Base-by-base conservation (phyloP, 2,888 invertebrate species). In the Drosophila anceps region DNA sequence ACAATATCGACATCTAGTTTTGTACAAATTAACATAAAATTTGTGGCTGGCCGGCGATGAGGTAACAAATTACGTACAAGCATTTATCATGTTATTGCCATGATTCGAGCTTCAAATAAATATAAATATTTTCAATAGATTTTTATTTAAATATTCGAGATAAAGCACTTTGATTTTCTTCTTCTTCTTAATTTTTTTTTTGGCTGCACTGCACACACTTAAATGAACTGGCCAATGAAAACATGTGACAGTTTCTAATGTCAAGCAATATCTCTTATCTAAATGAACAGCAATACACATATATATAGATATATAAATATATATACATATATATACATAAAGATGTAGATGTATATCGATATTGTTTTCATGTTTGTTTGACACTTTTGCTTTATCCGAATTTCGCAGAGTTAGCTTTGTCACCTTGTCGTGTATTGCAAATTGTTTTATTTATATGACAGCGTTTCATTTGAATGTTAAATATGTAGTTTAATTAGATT, bases 51-150 rank as follows among this genome's bases (percentile, higher is more conserved):
- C 51, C 44, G 67, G 69, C 83, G 84, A 83, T 88, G 88, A 88
- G 82, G 70, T 89, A 89, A 88, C 88, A 88, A 88, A 88, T 88
- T 88, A 82, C 72, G 79, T 85, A 88, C 90, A 89, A 90, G 85
- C 89, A 88, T 88, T 88, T 90, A 89, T 84, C 90, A 84, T 84
- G 85, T 89, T 89, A 85, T 90, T 90, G 87, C 87, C 69, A 44
- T 51, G 65, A 64, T 68, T 64, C 65, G 24, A 18, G 20, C 55
- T 50, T 57, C 76, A 75, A 73, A 80, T 75, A 76, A 73, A 85
- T 84, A 85, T 82, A 68, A 55, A 61, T 60, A 61, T 73, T 69
- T 66, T 44, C 29, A 77, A 79, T 53, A 73, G 86, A 89, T 86
- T 74, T 83, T 83, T 89, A 88, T 90, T 88, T 44, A 87, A 88